These are phyloP conservation scores for Hydrozoanthus gracilis DNA, from an alignment of 92 coral and sea anemone species.

Conservation along the genomic window DNA sequence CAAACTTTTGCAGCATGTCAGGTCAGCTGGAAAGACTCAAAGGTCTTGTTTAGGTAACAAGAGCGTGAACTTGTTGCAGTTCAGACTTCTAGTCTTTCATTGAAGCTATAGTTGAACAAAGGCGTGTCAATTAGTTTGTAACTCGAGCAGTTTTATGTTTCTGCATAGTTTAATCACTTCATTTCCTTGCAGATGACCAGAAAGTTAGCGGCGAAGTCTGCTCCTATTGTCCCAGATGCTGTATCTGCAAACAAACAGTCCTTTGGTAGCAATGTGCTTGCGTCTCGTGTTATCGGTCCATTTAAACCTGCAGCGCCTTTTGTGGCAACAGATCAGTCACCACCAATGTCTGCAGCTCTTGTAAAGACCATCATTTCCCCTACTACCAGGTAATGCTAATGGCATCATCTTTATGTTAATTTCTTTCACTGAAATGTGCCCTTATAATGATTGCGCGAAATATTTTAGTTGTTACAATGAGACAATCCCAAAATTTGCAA, in stretches of 20 bases:
- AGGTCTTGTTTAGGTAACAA: no score
- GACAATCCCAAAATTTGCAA: no score
- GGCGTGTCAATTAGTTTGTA: background rate
- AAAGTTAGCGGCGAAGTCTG: conserved; percentile 63
- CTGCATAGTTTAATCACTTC: background rate
- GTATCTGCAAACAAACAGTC: conserved; percentile 37
- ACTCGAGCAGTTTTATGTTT: background rate
- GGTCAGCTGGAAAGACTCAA: no score
- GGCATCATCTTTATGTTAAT: background rate
- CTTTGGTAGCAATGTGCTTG: conserved; percentile 57
- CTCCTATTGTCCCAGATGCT: background rate
- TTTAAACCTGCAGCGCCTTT: conserved; percentile 18
- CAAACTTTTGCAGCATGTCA: no score
- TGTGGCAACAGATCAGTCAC: background rate
- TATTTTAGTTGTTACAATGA: no score
- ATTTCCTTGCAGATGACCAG: conserved; percentile 48
- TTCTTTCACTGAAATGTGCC: background rate
- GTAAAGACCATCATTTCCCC: conserved; percentile 18
- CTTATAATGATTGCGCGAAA: no score
- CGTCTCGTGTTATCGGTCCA: conserved; percentile 75
- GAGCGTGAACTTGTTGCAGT: no score
- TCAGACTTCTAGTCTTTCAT: no score
- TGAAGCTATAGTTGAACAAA: background rate
- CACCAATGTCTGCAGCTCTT: conserved; percentile 6
- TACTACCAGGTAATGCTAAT: conserved; percentile 3